Conservation (phyloP, 2,888 invertebrate genomes). For the Chirona hameri region DNA sequence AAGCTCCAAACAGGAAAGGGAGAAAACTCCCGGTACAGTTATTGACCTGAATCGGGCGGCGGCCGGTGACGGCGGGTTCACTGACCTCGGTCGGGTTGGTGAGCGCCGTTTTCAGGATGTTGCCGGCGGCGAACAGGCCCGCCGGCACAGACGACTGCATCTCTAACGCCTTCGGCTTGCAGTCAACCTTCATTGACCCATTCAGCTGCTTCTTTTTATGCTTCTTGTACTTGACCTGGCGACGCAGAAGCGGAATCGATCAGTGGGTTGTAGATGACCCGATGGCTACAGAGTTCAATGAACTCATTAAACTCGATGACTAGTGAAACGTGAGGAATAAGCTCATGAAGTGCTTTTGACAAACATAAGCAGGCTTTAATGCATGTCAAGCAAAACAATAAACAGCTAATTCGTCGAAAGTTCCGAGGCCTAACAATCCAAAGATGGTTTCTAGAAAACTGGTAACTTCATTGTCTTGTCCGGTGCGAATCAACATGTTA, state of each 20-base stretch:
- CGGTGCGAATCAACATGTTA: too few relatives aligned
- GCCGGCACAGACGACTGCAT: slow-evolving; percentile 8
- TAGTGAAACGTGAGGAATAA: too few relatives aligned
- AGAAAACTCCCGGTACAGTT: background rate
- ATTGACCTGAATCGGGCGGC: background rate
- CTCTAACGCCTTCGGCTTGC: background rate
- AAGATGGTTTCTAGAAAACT: too few relatives aligned
- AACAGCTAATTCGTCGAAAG: too few relatives aligned
- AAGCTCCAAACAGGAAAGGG: too few relatives aligned
- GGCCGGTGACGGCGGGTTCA: background rate
- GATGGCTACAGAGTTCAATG: too few relatives aligned
- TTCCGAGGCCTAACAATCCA: too few relatives aligned
- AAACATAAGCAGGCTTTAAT: too few relatives aligned
- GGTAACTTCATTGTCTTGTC: too few relatives aligned
- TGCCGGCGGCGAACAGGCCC: slow-evolving; percentile 39
- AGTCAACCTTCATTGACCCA: slow-evolving; percentile 2
- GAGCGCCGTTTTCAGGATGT: slow-evolving; percentile 88
- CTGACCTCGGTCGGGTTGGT: slow-evolving; percentile 83
- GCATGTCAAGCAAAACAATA: too few relatives aligned
- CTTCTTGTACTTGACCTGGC: slow-evolving; percentile 90
- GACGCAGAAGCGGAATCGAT: background rate
- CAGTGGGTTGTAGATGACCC: background rate
- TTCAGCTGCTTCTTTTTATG: slow-evolving; percentile 69
- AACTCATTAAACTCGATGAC: too few relatives aligned
- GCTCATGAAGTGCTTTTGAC: too few relatives aligned